These are phyloP conservation scores for Eupithecia dodoneata DNA, from an alignment of 2,888 invertebrate genomes.

Conservation along the genomic window DNA sequence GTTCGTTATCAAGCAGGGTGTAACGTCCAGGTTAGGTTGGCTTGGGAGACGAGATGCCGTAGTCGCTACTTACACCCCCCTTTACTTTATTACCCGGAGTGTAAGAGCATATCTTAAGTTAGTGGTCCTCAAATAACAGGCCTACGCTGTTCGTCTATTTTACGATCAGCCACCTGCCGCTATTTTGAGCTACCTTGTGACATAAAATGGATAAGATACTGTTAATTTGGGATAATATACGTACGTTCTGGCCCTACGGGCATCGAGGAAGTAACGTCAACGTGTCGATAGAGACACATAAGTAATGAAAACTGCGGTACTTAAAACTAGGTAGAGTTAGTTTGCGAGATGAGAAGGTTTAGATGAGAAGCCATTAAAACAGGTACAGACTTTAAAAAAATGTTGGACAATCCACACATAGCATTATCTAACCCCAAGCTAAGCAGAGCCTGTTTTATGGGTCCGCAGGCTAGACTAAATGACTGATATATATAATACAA, in stretches of 20 bases:
- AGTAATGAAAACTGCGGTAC: not conserved
- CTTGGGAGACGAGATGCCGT: too few relatives aligned
- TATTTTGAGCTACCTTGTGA: constrained; percentile 22
- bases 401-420: too few relatives aligned
- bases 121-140: not conserved
- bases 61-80: too few relatives aligned
- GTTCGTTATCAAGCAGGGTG: too few relatives aligned
- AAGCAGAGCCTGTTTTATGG: too few relatives aligned
- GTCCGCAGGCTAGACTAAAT: too few relatives aligned
- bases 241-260: not conserved
- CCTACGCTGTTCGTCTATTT: constrained; percentile 15
- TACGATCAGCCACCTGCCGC: constrained; percentile 21
- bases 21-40: too few relatives aligned
- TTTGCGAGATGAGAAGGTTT: too few relatives aligned
- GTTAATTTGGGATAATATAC: constrained; percentile 25
- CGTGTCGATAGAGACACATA: not conserved
- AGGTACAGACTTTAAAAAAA: too few relatives aligned
- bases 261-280: not conserved
- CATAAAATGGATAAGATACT: constrained; percentile 32
- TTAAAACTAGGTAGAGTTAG: not conserved
- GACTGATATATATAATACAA: too few relatives aligned
- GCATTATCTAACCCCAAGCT: too few relatives aligned
- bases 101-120: not conserved
- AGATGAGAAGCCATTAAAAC: not conserved
- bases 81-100: not conserved